A percentile compares a stretch with the other conserved stretches of the same genome.
phyloP scores from a whole-genome alignment of 2,113 vertebrate genomes.

The Ceratotherium simum region DNA sequence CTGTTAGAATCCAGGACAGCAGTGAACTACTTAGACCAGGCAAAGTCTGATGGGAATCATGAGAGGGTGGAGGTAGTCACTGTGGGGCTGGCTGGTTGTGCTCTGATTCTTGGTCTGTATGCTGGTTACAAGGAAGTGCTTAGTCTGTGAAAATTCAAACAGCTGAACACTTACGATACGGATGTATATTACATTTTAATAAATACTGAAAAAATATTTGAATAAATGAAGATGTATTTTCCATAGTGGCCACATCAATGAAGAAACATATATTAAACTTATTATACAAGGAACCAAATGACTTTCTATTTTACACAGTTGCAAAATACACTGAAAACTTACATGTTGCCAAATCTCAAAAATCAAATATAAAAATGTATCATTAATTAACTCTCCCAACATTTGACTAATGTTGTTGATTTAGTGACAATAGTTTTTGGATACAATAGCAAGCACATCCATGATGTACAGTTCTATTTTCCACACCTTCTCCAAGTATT shows the following conservation, averaged over 20 bases:
- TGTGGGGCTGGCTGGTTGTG: not conserved
- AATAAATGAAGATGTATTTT: not conserved
- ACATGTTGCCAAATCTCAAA: not conserved
- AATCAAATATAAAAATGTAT: not conserved
- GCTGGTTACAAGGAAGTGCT: not conserved
- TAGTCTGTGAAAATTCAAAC: not conserved
- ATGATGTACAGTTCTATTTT: not conserved
- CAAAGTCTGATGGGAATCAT: not conserved
- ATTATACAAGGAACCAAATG: not conserved
- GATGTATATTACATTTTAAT: not conserved
- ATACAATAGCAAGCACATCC: not conserved
- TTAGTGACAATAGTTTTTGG: not conserved
- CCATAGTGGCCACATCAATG: not conserved
- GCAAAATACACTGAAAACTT: not conserved
- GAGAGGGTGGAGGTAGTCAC: accelerated
- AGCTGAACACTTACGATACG: not conserved
- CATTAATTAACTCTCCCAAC: not conserved
- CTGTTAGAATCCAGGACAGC: not conserved
- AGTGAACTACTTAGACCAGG: not conserved
- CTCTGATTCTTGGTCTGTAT: not conserved
- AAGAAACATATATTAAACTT: not conserved
- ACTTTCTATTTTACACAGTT: not conserved
- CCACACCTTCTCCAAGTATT: not conserved
- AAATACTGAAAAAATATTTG: not conserved
- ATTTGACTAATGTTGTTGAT: not conserved